Evolutionary conservation across 92 coral and sea anemone genomes (phyloP).

Genomic region (Porites rus): DNA sequence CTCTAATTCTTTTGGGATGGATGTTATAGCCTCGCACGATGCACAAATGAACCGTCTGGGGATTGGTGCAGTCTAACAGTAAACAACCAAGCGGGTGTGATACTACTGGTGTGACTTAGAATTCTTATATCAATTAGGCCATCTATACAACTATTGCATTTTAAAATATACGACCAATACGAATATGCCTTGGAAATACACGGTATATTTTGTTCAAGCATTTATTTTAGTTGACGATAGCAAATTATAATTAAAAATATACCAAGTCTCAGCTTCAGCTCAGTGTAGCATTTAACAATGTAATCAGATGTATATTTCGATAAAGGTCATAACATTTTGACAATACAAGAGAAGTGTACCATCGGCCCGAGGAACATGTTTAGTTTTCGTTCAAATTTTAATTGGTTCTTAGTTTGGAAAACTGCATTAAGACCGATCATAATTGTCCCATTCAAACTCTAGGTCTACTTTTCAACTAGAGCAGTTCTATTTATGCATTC

Average conservation of each 20-base stretch:
- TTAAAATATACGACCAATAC: not conserved
- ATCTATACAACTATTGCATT: not conserved
- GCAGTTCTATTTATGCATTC: not conserved
- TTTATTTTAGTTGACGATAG: not conserved
- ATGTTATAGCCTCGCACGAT: conserved; percentile 63
- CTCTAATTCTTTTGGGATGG: conserved; percentile 64
- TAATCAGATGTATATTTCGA: too few relatives aligned
- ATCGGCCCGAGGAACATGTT: too few relatives aligned
- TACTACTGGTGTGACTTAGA: not conserved
- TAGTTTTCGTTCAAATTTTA: too few relatives aligned
- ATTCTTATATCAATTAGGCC: not conserved
- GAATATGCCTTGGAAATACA: not conserved
- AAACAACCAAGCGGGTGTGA: not conserved
- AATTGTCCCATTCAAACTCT: too few relatives aligned
- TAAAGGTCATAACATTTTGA: too few relatives aligned
- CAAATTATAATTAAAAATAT: not conserved
- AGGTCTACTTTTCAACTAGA: too few relatives aligned
- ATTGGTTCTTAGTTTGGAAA: too few relatives aligned
- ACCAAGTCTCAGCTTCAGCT: too few relatives aligned
- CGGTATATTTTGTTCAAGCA: not conserved
- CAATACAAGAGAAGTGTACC: too few relatives aligned
- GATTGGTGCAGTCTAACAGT: conserved; percentile 67
- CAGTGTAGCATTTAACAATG: too few relatives aligned
- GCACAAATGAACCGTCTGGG: conserved; percentile 68
- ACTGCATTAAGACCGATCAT: too few relatives aligned